Base-by-base conservation (phyloP, 2,797 vertebrate genomes). In the Argentina silus region DNA sequence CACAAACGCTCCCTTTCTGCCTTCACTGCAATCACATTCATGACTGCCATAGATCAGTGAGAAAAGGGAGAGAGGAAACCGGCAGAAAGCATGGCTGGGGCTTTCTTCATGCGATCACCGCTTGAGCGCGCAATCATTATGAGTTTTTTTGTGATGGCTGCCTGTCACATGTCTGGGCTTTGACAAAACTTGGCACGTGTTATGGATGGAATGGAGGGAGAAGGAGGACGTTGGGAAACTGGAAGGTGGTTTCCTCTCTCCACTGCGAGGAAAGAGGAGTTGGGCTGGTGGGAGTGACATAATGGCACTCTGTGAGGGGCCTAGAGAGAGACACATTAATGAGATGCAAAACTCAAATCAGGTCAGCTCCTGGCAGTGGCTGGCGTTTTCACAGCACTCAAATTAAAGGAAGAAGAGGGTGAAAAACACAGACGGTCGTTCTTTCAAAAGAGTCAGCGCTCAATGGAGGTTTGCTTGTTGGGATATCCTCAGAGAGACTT, bases 321-420 rank as follows among this genome's bases (percentile, higher is more conserved):
- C 2, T 51, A 57, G 15, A 57, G 27, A 66, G 21, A 17, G 53
- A 62, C 19, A 50, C 17, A 23, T 86, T 90, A 91, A 91, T 91
- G 86, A 91, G 85, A 91, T 89, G 86, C 80, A 86, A 66, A 89
- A 90, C 88, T 82, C 86, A 36, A 91, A 92, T 90, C 81, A 91
- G 90, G 89, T 91, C 87, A 91, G 74, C 76, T 86, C 76, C 86
- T 84, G 83, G 88, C 86, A 83, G 87, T 88, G 21, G 55, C 69
- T 45, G 11, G 81, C 79, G 80, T 88, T 81, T 82, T 72, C 67
- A 76, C 69, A 73, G 64, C 14, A 19, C 45, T 17, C 67, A 77
- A 76, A 76, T 74, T 67, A 59, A 76, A 44, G 59, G 66, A 48
- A 19, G 44, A 50, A 19, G 17, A 69, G 15, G 8, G 9, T 10